Percentiles rank a stretch among this genome's conserved stretches.
phyloP scores from a whole-genome alignment of 2,888 invertebrate genomes.

The Trachelus iudaicus region DNA sequence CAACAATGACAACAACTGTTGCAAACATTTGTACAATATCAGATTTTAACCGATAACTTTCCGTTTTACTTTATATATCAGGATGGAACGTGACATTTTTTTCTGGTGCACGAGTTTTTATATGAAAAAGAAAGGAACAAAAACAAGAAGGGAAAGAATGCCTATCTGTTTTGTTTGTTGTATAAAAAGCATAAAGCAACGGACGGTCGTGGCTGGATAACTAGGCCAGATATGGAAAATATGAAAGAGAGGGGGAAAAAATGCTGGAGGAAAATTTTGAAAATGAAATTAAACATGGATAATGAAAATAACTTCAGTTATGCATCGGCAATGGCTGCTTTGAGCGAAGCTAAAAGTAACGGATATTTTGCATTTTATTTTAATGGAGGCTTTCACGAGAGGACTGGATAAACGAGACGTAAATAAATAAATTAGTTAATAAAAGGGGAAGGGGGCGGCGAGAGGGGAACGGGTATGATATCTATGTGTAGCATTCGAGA shows the following conservation, averaged over 20 bases:
- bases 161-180: conserved; percentile 19
- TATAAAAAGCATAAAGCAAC: conserved; percentile 21
- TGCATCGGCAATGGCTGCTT: not conserved
- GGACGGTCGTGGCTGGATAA: not conserved
- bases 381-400: conserved; percentile 16
- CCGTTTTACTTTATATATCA: conserved; percentile 48
- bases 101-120: conserved; percentile 36
- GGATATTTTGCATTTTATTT: conserved; percentile 44
- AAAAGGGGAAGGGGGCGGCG: not conserved
- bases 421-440: conserved; percentile 9
- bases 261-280: conserved; percentile 34
- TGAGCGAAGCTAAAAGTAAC: not conserved
- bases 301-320: conserved; percentile 10
- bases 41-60: conserved; percentile 47
- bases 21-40: conserved; percentile 56
- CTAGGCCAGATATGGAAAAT: not conserved
- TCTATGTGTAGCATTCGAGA: not conserved
- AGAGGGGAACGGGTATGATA: not conserved
- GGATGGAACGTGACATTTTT: conserved; percentile 37
- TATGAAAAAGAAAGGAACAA: conserved; percentile 22
- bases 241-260: not conserved
- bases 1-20: conserved; percentile 24
- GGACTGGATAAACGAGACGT: not conserved
- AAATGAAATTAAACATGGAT: conserved; percentile 33
- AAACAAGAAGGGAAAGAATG: conserved; percentile 16